A percentile compares a stretch with the other conserved stretches of the same genome.
phyloP scores from a whole-genome alignment of 2,113 vertebrate species.

The Alethe diademata region DNA sequence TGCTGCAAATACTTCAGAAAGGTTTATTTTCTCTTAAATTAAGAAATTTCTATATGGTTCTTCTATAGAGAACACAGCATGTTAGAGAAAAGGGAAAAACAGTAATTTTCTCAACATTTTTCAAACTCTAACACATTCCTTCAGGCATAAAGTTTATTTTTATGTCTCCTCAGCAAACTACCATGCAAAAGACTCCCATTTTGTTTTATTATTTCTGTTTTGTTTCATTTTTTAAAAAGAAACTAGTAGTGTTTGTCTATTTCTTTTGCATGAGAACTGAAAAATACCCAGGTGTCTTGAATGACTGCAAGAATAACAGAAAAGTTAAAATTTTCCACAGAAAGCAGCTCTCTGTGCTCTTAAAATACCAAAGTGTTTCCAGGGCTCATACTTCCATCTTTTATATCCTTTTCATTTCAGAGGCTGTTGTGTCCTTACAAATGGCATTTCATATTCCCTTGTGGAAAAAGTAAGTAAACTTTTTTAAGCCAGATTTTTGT shows the following conservation, averaged over 20 bases:
- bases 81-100: neutral
- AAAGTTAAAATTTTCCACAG: neutral
- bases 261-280: neutral
- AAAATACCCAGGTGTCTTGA: conserved; percentile 7
- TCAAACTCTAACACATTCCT: conserved; percentile 27
- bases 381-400: neutral
- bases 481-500: neutral
- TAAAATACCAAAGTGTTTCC: neutral
- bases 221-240: neutral
- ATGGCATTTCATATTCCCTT: neutral
- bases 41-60: neutral
- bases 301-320: neutral
- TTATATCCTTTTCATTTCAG: neutral
- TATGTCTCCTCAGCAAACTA: conserved; percentile 14
- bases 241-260: conserved; percentile 7
- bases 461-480: neutral
- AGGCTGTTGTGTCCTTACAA: neutral
- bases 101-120: conserved; percentile 31
- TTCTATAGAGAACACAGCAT: neutral
- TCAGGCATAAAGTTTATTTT: conserved; percentile 40
- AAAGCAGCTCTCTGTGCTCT: neutral
- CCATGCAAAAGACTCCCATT: neutral
- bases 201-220: neutral
- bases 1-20: neutral
- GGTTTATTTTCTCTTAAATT: conserved; percentile 12